A percentile compares a stretch with the other conserved stretches of the same genome.
phyloP scores from a whole-genome alignment of 35 echinoderm and acorn worm genomes.

The Diadema setosum region DNA sequence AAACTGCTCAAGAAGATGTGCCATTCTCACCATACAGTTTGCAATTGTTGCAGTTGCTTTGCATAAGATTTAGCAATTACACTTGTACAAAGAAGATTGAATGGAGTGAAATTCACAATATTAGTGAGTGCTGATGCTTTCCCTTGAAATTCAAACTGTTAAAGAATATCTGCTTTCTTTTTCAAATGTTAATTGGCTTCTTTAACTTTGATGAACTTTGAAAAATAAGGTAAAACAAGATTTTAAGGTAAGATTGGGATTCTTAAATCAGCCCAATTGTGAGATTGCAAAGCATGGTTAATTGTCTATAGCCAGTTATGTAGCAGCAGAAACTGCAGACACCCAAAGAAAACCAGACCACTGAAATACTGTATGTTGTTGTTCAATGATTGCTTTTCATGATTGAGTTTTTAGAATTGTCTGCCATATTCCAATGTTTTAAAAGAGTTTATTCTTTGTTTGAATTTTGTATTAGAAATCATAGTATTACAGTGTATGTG shows the following conservation, averaged over 20 bases:
- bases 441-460: too few species aligned
- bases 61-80: background rate
- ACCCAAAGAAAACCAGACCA: background rate
- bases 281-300: background rate
- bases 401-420: too few species aligned
- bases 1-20: background rate
- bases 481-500: too few species aligned
- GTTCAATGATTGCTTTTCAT: too few species aligned
- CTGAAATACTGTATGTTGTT: background rate
- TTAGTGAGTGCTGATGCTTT: background rate
- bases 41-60: background rate
- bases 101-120: background rate
- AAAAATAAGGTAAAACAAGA: background rate
- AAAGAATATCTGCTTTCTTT: background rate
- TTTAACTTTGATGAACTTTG: background rate
- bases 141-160: too few species aligned
- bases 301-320: background rate
- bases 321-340: background rate
- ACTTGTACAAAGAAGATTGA: background rate
- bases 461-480: too few species aligned
- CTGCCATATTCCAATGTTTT: too few species aligned
- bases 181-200: background rate
- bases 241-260: background rate
- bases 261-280: background rate
- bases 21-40: background rate